Evolutionary conservation across 2,113 vertebrate genomes (phyloP).

Genomic region (Poecile atricapillus): DNA sequence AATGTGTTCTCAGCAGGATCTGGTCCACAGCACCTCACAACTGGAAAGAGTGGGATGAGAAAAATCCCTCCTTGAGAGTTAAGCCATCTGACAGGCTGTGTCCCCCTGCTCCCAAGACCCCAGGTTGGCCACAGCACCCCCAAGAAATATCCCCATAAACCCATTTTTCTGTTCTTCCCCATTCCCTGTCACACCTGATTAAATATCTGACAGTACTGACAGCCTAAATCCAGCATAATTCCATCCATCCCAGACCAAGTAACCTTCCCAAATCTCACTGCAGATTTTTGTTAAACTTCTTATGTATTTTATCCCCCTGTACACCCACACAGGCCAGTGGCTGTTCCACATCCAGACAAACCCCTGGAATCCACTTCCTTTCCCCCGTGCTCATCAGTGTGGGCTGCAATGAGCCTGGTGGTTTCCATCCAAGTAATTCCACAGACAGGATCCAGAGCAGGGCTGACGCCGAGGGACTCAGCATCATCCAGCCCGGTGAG

Average conservation of each 20-base stretch:
- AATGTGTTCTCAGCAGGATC: background rate
- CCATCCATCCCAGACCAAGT: background rate
- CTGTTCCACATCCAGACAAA: background rate
- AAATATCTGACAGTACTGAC: accelerated
- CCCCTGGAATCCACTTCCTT: background rate
- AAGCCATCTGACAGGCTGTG: no score
- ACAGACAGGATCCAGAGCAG: background rate
- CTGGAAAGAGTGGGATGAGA: background rate
- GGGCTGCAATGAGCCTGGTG: background rate
- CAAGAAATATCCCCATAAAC: background rate
- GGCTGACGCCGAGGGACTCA: background rate
- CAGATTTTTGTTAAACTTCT: background rate
- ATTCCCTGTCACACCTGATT: background rate
- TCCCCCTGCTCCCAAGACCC: accelerated
- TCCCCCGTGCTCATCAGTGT: background rate
- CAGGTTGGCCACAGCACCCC: no score
- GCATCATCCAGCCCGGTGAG: background rate
- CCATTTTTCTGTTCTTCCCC: background rate
- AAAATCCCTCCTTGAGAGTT: background rate
- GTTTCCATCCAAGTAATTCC: background rate
- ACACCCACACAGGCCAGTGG: background rate
- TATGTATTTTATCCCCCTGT: background rate
- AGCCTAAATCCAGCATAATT: accelerated
- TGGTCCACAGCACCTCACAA: background rate
- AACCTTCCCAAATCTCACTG: background rate